These are phyloP conservation scores for Lipophrys pholis DNA, from an alignment of 2,113 vertebrate species.

Conservation along the genomic window DNA sequence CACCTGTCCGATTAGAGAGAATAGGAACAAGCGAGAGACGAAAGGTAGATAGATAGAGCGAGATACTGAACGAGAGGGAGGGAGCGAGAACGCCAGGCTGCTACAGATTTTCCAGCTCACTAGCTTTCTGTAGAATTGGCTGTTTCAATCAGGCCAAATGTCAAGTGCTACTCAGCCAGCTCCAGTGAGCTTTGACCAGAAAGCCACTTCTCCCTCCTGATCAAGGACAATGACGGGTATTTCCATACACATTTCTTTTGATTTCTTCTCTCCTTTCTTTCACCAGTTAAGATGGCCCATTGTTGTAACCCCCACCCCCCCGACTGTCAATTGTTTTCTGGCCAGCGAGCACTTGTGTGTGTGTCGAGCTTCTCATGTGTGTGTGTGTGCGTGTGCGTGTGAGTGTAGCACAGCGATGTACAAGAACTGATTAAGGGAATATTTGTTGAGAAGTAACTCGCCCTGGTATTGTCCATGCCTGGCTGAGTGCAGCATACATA, in stretches of 20 bases:
- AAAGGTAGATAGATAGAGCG: constrained; percentile 39
- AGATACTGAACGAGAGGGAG: constrained; percentile 38
- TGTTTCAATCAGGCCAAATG: constrained; percentile 84
- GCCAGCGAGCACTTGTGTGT: constrained; percentile 74
- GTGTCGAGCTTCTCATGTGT: constrained; percentile 75
- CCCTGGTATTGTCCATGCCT: constrained; percentile 73
- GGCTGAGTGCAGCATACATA: constrained; percentile 79
- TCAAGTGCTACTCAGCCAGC: constrained; percentile 81
- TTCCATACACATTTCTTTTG: constrained; percentile 69
- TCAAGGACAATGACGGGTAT: constrained; percentile 76
- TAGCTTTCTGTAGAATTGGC: constrained; percentile 74
- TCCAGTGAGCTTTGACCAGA: constrained; percentile 70
- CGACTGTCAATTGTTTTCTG: constrained; percentile 78
- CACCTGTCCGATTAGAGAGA: constrained; percentile 51
- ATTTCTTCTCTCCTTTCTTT: constrained; percentile 54
- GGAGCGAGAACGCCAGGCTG: constrained; percentile 46
- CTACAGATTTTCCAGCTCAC: constrained; percentile 74
- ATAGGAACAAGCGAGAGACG: constrained; percentile 48
- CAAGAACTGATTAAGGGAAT: constrained; percentile 78
- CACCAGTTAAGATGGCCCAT: constrained; percentile 63
- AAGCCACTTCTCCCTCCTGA: constrained; percentile 70
- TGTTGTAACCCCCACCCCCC: constrained; percentile 59
- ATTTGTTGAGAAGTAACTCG: constrained; percentile 71
- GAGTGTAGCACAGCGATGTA: constrained; percentile 67
- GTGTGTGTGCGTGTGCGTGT: constrained; percentile 51